phyloP scores from a whole-genome alignment of 1,140 invertebrate species.

The Cherax destructor region DNA sequence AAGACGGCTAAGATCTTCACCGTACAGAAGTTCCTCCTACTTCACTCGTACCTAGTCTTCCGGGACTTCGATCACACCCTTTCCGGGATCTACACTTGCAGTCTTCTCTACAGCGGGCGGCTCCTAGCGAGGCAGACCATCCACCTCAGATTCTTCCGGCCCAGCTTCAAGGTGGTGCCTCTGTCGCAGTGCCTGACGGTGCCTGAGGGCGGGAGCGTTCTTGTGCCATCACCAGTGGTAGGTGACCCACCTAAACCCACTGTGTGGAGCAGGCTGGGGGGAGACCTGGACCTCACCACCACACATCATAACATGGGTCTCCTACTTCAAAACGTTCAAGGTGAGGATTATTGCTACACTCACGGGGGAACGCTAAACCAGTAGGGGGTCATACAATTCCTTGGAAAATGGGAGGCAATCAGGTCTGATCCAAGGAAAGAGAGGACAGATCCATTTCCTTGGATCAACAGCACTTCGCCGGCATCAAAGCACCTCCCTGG shows the following conservation, averaged over 20 bases:
- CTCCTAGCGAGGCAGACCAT: constrained; percentile 9
- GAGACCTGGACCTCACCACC: background rate
- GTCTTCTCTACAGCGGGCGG: constrained; percentile 5
- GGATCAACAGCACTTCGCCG: too few relatives aligned
- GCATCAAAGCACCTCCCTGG: too few relatives aligned
- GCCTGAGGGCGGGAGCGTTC: constrained; percentile 3
- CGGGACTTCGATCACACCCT: background rate
- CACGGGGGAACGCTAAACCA: too few relatives aligned
- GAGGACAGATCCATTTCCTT: too few relatives aligned
- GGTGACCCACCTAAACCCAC: constrained; percentile 7
- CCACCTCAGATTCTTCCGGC: constrained; percentile 19
- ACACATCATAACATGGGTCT: background rate
- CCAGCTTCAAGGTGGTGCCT: constrained; percentile 29
- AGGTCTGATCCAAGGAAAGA: too few relatives aligned
- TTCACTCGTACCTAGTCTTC: constrained; percentile 34
- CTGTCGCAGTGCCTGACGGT: constrained; percentile 28
- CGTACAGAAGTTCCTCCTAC: background rate
- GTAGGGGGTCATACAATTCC: too few relatives aligned
- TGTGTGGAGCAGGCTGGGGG: constrained; percentile 7
- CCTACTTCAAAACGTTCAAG: constrained; percentile 19
- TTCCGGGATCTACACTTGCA: constrained; percentile 38
- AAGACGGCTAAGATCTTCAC: constrained; percentile 3
- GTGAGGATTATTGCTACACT: background rate
- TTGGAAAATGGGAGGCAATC: too few relatives aligned
- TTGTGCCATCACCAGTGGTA: constrained; percentile 36